Percentiles rank a stretch among this genome's conserved stretches.
These are phyloP conservation scores for Stichopus horrens DNA, from an alignment of 53 echinoderm and acorn worm species.

Conservation along the genomic window DNA sequence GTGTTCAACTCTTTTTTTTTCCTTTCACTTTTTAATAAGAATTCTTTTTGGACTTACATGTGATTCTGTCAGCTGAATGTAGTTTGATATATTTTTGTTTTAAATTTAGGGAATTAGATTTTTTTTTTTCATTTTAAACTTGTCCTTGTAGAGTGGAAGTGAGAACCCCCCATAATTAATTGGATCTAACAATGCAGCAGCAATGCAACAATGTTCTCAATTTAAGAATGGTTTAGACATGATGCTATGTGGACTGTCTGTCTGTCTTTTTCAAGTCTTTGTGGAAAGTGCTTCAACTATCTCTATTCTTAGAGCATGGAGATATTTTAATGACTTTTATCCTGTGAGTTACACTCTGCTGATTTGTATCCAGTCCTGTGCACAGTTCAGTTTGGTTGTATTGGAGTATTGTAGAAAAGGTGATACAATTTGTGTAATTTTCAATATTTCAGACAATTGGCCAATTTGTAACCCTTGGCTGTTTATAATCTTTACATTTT, in stretches of 20 bases:
- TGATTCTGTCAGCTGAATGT: not conserved
- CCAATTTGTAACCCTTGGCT: conserved; percentile 8
- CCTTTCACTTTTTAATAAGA: no score
- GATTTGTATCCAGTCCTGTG: not conserved
- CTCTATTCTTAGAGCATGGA: no score
- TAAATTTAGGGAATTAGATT: not conserved
- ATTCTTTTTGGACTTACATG: not conserved
- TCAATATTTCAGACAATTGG: conserved; percentile 1
- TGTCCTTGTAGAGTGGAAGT: no score
- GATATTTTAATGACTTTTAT: no score
- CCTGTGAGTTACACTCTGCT: no score
- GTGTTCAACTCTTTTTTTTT: not conserved
- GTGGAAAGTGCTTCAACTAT: no score
- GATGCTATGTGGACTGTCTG: not conserved
- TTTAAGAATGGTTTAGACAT: not conserved
- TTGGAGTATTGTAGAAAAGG: not conserved
- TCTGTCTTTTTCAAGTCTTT: not conserved
- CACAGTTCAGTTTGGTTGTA: not conserved
- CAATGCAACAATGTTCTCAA: not conserved
- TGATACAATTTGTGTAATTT: not conserved
- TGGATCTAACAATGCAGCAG: no score
- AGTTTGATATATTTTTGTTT: not conserved
- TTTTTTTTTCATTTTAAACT: not conserved
- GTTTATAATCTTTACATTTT: not conserved
- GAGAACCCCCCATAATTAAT: no score